Base-by-base conservation (phyloP, 2,113 vertebrate species). In the Gobiocypris rarus region DNA sequence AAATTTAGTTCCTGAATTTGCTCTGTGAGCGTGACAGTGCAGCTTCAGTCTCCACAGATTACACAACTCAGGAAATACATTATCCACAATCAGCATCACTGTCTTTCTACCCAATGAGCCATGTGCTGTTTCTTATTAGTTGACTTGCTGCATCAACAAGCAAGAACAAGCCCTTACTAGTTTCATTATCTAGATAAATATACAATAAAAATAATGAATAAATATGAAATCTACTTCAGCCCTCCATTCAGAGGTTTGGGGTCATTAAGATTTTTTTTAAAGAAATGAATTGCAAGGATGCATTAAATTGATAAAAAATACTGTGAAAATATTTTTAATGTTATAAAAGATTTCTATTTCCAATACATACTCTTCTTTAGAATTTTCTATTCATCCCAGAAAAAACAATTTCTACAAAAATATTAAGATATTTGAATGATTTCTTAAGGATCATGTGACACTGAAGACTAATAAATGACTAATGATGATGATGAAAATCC, bases 21-120 rank as follows among this genome's bases (percentile, higher is more conserved):
- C 15, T 73, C 28, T 65, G 11, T 22, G 9, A 50, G n/a, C n/a
- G 9, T 77, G 19, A 77, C 31, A 59, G 13, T 24, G 56, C 56
- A 78, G 56, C 41, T 10, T 63, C 13, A 50, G 70, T 34, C 28
- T 65, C 3, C 9, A 63, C 71, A 45, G 8, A 74, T 74, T 48
- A 26, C 41, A 28, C 54, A 67, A 41, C 82, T 67, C n/a, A n/a
- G 38, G 13, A 50, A 48, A 24, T 28, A 19, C 58, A 75, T 38
- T 83, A 48, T 38, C 15, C 17, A 81, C 61, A 67, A 81, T 81
- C 59, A 67, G 43, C 43, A 19, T 38, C 73, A 58, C 28, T 83
- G 58, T 76, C 43, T 76, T 11, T 50, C 34, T 41, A 43, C 14
- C 10, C 17, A 73, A 82, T 58, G 50, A 82, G 9, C 34, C 11